Conservation (phyloP, 2,113 vertebrate genomes). For the Typhlomys cinereus region DNA sequence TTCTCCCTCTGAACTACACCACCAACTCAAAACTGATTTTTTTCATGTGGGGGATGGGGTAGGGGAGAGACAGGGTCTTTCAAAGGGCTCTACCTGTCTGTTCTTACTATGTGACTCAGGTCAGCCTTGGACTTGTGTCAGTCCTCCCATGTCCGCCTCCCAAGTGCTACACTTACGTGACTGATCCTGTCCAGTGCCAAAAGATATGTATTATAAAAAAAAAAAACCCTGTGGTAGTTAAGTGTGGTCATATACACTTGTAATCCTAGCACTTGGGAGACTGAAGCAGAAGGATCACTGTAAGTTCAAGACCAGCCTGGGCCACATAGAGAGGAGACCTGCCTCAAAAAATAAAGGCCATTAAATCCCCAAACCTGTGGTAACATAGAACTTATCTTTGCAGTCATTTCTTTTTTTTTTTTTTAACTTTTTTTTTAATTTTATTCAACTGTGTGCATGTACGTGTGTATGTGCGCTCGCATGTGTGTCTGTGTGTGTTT, state of each 20-base stretch:
- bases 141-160: not conserved
- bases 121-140: not conserved
- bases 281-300: not conserved
- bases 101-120: not conserved
- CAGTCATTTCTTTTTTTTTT: too few relatives aligned
- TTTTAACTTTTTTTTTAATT: too few relatives aligned
- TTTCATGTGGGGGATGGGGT: too few relatives aligned
- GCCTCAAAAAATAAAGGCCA: not conserved
- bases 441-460: too few relatives aligned
- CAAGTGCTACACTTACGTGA: not conserved
- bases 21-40: not conserved
- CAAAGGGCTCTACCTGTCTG: too few relatives aligned
- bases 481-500: too few relatives aligned
- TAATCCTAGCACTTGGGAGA: not conserved
- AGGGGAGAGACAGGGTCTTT: too few relatives aligned
- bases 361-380: not conserved
- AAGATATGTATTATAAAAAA: too few relatives aligned
- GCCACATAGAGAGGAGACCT: not conserved
- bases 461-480: too few relatives aligned
- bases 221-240: not conserved
- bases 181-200: too few relatives aligned
- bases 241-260: not conserved
- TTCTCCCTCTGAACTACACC: not conserved
- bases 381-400: not conserved
- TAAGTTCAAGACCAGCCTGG: not conserved